Base-by-base conservation (phyloP, 2,888 invertebrate species). In the Dynastes maya region DNA sequence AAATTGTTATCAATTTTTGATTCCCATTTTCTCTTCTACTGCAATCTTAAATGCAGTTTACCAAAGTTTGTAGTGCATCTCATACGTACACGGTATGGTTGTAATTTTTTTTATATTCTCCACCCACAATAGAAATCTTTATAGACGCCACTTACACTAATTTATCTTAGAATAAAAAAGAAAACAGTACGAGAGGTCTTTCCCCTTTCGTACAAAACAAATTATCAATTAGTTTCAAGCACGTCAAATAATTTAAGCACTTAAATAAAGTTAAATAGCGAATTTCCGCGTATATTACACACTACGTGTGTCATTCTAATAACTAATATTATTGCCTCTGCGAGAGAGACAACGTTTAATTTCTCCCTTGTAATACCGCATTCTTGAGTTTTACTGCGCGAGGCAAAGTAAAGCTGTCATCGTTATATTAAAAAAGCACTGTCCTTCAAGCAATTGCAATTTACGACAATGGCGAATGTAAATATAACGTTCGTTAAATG, bases 191-290 rank as follows among this genome's bases (percentile, higher is more conserved):
- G n/a, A 27, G 27, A 51, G 68, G 68, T 68, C 51, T 27, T 68
- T 68, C 27, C 51, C 68, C 68, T 27, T 32, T 68, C 49, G 22
- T 22, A 29, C 68, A 3, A 68, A 68, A 49, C 11, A 51, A 68
- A 68, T 53, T 68, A 29, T 29, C 27, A 45, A 27, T 58, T 32
- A 63, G 32, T 27, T 63, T 11, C 51, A n/a, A 68, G 68, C 51
- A 32, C 49, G 40, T 51, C 27, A 68, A 68, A 51, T 40, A 68
- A 68, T 68, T 68, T 40, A 68, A 51, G 51, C 29, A 32, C 49
- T 68, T 27, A 68, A 68, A 68, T 68, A 68, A 68, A 49, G 27
- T 45, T 68, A 68, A 68, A 68, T 68, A 51, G 51, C n/a, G 53
- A 68, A 68, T 68, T 68, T 68, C 68, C 68, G 49, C 51, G 51